These are phyloP conservation scores for Chionodraco myersi DNA, from an alignment of 2,113 vertebrate genomes.

Conservation along the genomic window DNA sequence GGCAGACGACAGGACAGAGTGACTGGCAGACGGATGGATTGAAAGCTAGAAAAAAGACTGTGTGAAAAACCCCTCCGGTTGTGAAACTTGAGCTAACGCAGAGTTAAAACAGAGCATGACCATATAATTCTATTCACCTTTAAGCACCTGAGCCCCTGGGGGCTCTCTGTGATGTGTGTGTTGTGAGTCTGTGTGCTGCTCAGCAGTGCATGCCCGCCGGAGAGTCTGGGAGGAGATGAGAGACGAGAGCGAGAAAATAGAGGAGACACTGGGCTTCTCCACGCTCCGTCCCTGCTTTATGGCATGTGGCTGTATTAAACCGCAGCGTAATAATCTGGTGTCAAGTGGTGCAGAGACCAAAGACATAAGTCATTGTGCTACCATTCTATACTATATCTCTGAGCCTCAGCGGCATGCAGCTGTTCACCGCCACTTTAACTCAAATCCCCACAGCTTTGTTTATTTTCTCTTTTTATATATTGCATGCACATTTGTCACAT, in stretches of 20 bases:
- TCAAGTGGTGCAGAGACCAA: constrained; percentile 75
- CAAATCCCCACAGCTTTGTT: constrained; percentile 40
- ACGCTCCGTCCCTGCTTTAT: constrained; percentile 70
- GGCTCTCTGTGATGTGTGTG: constrained; percentile 45
- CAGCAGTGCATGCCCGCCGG: constrained; percentile 53
- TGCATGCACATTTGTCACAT: too few species aligned
- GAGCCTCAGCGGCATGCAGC: constrained; percentile 48
- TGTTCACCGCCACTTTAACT: constrained; percentile 48
- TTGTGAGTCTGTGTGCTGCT: constrained; percentile 47
- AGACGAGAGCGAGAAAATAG: constrained; percentile 51
- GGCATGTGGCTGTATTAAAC: constrained; percentile 79
- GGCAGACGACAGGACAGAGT: constrained; percentile 39
- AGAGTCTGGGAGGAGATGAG: constrained; percentile 56
- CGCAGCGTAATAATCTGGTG: constrained; percentile 80
- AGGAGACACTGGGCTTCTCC: constrained; percentile 48
- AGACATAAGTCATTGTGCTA: constrained; percentile 76
- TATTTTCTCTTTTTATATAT: constrained; percentile 25
- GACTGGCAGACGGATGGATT: constrained; percentile 46
- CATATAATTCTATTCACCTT: constrained; percentile 67
- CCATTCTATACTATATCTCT: constrained; percentile 41
- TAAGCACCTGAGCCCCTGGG: constrained; percentile 62
- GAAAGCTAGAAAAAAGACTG: constrained; percentile 2
- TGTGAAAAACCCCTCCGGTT: constrained; percentile 47
- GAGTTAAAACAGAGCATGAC: constrained; percentile 68
- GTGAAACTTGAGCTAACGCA: constrained; percentile 65